Base-by-base conservation (phyloP, 2,113 vertebrate genomes). In the Ibidorhyncha struthersii region DNA sequence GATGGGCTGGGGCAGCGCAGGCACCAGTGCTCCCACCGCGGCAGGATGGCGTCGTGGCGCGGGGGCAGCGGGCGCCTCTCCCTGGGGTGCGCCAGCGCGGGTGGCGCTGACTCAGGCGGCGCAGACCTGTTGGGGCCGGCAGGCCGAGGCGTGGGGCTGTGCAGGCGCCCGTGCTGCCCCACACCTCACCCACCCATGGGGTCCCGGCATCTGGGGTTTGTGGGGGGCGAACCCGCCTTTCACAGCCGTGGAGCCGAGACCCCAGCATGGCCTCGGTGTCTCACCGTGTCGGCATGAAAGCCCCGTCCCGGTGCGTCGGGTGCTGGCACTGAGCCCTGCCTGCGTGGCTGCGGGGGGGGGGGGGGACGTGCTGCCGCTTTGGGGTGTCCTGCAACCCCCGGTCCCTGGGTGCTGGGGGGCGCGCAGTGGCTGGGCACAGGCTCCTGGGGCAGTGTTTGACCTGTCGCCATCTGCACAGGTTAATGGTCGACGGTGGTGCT, bases 31-130 rank as follows among this genome's bases (percentile, higher is more conserved):
- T 49, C 43, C 50, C 25, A 11, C 34, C 1, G 3, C 0, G 10
- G 87, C 3, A 1, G n/a, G 10, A 13, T 1, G 49, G 59, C 4
- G 21, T 10, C 8, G 52, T 1, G 5, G 71, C 4, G 38, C 10
- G 59, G 80, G 79, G 79, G 92, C 70, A 50, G 94, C 8, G 14
- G 40, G 53, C 40, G 91, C 89, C 89, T 78, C 86, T 96, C 91
- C 93, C 78, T 8, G 34, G 91, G 93, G 93, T 21, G 95, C 59
- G 86, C 49, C 78, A 9, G 89, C 34, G 82, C 78, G 52, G 96
- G 89, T 49, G 65, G 86, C 10, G 62, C 96, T 96, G 95, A 93
- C 70, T 95, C 96, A 97, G 89, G 69, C 62, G 2, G 34, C 6
- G 2, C 69, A 23, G 93, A 56, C 89, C 86, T 92, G 96, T 93